Evolutionary conservation across 1,140 invertebrate species (phyloP).

Genomic region (Drosophila lini): DNA sequence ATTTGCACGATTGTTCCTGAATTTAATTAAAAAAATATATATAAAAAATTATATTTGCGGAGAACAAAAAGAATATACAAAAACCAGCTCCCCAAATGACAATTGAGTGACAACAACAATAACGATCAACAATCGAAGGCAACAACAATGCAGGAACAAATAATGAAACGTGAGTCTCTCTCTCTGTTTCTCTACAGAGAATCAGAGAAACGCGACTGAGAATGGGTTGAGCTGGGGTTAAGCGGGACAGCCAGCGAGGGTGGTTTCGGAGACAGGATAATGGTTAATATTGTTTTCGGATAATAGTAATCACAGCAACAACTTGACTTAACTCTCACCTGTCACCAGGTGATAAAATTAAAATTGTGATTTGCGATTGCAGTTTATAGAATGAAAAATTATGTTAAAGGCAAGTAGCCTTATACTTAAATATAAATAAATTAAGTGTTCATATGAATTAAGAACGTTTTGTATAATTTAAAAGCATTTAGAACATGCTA

Average conservation of each 20-base stretch:
- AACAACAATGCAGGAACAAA: constrained; percentile 61
- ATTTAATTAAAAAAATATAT: constrained; percentile 77
- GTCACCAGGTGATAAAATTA: neutral
- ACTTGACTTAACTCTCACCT: constrained; percentile 34
- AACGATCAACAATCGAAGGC: constrained; percentile 52
- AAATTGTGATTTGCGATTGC: neutral
- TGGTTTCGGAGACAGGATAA: constrained; percentile 42
- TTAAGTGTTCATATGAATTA: no score
- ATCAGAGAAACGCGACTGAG: constrained; percentile 21
- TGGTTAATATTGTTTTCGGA: constrained; percentile 25
- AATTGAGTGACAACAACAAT: constrained; percentile 69
- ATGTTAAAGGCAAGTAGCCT: no score
- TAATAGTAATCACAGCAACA: constrained; percentile 25
- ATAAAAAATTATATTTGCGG: constrained; percentile 49
- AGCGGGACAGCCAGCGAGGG: constrained; percentile 44
- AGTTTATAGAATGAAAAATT: neutral
- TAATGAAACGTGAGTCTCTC: constrained; percentile 62
- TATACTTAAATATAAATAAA: no score
- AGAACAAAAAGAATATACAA: constrained; percentile 27
- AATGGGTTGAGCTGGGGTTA: constrained; percentile 38
- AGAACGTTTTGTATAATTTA: no score
- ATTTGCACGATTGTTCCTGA: constrained; percentile 67
- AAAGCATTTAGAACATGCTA: no score
- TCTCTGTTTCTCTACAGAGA: constrained; percentile 26
- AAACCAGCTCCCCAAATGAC: constrained; percentile 67